Conservation (phyloP, 1,140 invertebrate species). For the Drosophila quadrilineata region DNA sequence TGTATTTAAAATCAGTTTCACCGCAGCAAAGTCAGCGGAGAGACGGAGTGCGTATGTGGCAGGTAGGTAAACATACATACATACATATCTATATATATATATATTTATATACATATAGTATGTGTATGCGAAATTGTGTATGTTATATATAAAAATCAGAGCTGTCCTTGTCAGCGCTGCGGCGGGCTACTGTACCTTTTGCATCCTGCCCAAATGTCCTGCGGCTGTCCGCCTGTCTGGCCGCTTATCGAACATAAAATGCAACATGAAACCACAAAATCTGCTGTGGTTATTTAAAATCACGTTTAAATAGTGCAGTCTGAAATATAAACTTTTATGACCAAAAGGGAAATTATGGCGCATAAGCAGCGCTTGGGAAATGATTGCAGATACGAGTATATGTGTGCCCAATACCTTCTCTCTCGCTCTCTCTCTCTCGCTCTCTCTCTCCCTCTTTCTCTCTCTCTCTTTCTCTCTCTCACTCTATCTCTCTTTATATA, state of each 20-base stretch:
- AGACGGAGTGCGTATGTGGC: too few relatives aligned
- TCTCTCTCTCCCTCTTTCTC: too few relatives aligned
- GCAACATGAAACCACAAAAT: constrained; percentile 73
- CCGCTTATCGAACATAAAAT: constrained; percentile 67
- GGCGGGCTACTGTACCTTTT: neutral
- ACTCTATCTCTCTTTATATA: too few relatives aligned
- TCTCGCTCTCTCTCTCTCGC: too few relatives aligned
- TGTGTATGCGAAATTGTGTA: too few relatives aligned
- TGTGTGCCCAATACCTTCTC: too few relatives aligned
- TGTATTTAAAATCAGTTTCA: constrained; percentile 59
- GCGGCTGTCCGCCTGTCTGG: neutral
- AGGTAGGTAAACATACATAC: too few relatives aligned
- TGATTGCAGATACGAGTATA: constrained; percentile 18
- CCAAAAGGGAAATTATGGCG: constrained; percentile 68
- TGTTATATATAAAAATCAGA: too few relatives aligned
- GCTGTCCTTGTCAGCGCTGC: constrained; percentile 12
- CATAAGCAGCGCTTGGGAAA: constrained; percentile 40
- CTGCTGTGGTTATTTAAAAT: constrained; percentile 75
- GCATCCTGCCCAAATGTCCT: constrained; percentile 5
- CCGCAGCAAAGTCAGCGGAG: constrained; percentile 31
- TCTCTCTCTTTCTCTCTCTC: too few relatives aligned
- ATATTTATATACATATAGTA: too few relatives aligned
- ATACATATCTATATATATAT: too few relatives aligned
- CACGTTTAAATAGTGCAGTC: constrained; percentile 66
- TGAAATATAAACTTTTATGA: constrained; percentile 69